Evolutionary conservation across 2,797 vertebrate species (phyloP).

Genomic region (Poecilia velifera): DNA sequence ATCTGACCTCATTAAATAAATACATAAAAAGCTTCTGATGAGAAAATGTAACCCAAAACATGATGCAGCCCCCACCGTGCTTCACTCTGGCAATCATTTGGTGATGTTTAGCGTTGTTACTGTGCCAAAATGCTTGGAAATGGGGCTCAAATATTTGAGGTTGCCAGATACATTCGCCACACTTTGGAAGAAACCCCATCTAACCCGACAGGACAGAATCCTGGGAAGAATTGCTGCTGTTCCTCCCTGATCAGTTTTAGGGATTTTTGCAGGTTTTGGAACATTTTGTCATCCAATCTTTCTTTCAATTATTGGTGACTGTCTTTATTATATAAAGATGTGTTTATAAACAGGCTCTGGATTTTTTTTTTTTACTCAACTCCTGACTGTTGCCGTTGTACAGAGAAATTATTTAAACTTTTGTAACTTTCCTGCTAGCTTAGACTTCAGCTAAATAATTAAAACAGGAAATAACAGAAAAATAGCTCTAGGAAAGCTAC

Average conservation of each 20-base stretch:
- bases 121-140: neutral
- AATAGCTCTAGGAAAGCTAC: neutral
- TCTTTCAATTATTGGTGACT: neutral
- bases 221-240: neutral
- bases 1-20: neutral
- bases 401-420: neutral
- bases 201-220: neutral
- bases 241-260: neutral
- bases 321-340: neutral
- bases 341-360: neutral
- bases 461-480: neutral
- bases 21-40: neutral
- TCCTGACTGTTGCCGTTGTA: neutral
- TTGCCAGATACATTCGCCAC: neutral
- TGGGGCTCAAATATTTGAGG: neutral
- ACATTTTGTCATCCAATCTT: neutral
- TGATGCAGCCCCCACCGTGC: neutral
- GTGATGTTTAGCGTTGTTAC: neutral
- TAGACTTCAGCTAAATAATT: neutral
- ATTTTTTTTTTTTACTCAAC: neutral
- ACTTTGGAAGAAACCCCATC: neutral
- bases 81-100: neutral
- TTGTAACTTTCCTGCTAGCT: neutral
- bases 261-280: neutral
- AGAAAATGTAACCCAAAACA: neutral